Base-by-base conservation (phyloP, 2,797 vertebrate genomes). In the Pangasius mekongensis region DNA sequence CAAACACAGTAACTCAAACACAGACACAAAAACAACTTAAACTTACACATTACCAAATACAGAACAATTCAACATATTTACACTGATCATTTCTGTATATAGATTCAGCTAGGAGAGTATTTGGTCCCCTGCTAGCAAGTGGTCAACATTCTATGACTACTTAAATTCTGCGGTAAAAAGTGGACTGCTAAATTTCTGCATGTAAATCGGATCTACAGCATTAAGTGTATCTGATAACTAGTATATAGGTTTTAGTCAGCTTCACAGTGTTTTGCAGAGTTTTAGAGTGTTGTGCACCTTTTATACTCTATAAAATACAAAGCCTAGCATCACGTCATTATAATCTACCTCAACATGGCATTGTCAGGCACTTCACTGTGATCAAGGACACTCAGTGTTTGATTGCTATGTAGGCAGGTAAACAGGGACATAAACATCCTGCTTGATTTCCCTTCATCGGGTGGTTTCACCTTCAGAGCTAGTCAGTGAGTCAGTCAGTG, bases 41-140 rank as follows among this genome's bases (percentile, higher is more conserved):
- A 90, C 90, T 86, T 93, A 69, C 27, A 87, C 81, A 78, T 81
- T 20, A 87, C 33, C 84, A 71, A 73, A 90, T 87, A 91, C 91
- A 91, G 90, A 93, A 89, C 91, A 92, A 94, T 94, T 93, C 86
- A 89, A 91, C 83, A 91, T 94, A 95, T 96, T 93, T 94, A 95
- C 95, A 96, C 90, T 91, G 90, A 93, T 93, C 49, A 83, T 86
- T 89, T 85, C 56, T 33, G 73, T 27, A 89, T 78, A 20, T 87
- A 83, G 77, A 87, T 82, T 91, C 49, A 88, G 80, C 71, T 83
- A 84, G 80, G 49, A 81, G 24, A 87, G 78, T 43, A 82, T 77
- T 85, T 90, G 88, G 76, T 83, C 87, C 82, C 62, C 11, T 71
- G 64, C 47, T 81, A 73, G 49, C 66, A 62, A 52, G 39, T 83